Conservation (phyloP, 1,140 invertebrate genomes). For the Pollicipes pollicipes region DNA sequence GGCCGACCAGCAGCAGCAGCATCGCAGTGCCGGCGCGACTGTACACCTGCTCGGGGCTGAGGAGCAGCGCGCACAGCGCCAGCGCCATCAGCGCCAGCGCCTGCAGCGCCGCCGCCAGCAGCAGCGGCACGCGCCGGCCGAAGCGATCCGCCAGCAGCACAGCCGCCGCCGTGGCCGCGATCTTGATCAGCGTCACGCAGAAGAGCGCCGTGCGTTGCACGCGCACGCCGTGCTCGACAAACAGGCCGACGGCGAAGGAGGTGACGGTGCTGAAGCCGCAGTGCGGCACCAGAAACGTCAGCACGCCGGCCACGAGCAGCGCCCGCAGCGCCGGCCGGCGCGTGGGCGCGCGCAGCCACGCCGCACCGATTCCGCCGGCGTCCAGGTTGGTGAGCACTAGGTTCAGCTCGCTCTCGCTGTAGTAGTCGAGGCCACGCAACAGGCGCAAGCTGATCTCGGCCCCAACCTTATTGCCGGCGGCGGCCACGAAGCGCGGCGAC, state of each 20-base stretch:
- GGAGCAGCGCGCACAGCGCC: conserved; percentile 1
- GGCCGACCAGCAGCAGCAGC: background rate
- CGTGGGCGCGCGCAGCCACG: background rate
- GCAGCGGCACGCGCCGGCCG: background rate
- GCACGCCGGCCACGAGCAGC: background rate
- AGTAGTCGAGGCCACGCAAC: background rate
- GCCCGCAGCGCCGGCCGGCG: background rate
- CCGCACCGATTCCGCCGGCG: background rate
- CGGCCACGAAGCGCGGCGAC: background rate
- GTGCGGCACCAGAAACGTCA: background rate
- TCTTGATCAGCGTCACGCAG: background rate
- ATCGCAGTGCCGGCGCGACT: background rate
- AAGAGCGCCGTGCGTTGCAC: background rate
- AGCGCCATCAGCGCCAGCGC: background rate
- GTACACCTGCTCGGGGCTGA: background rate
- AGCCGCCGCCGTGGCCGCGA: background rate
- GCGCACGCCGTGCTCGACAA: background rate
- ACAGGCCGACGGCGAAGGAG: background rate
- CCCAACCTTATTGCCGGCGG: background rate
- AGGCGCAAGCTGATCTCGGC: background rate
- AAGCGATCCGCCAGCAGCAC: background rate
- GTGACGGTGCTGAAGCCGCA: background rate
- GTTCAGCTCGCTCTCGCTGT: background rate
- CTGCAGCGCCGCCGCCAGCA: background rate
- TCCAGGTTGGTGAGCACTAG: background rate